phyloP scores from a whole-genome alignment of 2,113 vertebrate genomes.

The Sylvicapra grimmia region DNA sequence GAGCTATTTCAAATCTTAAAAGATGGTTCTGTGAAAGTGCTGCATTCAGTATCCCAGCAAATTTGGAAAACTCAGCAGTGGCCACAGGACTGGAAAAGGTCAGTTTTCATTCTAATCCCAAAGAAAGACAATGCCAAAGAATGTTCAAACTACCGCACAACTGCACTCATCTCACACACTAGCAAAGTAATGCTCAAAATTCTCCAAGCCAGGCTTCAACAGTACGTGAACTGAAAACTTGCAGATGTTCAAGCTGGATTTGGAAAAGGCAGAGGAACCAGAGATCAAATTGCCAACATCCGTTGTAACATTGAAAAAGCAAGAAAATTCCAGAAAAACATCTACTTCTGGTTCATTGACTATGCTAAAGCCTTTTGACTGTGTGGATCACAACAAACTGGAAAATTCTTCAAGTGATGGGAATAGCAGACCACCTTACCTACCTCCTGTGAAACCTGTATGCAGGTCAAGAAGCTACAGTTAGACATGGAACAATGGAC shows the following conservation, averaged over 20 bases:
- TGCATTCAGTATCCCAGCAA: background rate
- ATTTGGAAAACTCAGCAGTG: background rate
- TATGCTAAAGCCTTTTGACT: background rate
- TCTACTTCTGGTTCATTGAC: background rate
- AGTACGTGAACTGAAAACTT: background rate
- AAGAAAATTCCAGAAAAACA: background rate
- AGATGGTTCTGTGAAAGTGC: background rate
- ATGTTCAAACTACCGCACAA: background rate
- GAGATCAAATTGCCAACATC: background rate
- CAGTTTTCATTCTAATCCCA: background rate
- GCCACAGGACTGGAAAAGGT: background rate
- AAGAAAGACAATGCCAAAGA: background rate
- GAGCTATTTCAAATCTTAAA: background rate
- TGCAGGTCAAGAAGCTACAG: background rate
- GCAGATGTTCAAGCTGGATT: background rate
- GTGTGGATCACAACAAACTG: background rate
- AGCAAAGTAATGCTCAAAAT: background rate
- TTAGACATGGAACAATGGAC: background rate
- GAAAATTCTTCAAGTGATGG: background rate
- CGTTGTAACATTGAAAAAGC: background rate
- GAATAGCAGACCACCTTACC: background rate
- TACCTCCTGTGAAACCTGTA: background rate
- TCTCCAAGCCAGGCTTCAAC: background rate
- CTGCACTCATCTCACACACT: background rate
- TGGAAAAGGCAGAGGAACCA: background rate